Base-by-base conservation (phyloP, 2,888 invertebrate genomes). In the Drosophila maculinotata region DNA sequence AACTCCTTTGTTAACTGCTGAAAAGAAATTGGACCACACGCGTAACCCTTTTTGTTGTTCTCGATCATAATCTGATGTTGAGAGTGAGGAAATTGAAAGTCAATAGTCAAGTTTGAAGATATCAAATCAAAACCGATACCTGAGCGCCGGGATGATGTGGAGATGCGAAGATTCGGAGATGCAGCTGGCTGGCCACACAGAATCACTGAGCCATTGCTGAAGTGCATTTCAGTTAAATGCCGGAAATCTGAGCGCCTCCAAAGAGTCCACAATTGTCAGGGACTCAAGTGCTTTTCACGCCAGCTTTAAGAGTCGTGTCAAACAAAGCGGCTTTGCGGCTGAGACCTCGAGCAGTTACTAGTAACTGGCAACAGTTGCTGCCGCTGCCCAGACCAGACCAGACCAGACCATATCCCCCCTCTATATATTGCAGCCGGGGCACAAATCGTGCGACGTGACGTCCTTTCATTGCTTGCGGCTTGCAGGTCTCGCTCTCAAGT, bases 281-380 rank as follows among this genome's bases (percentile, higher is more conserved):
- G 57, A 58, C 77, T 79, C 79, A 80, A 80, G 80, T 81, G 81
- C 78, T 73, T 82, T 83, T 80, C 79, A 78, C 84, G 78, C 81
- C 73, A 56, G 57, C 54, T 51, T 17, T 14, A 12, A 68, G 66
- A 64, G 71, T 76, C 52, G 69, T 70, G 70, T 74, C 73, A 74
- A 62, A 80, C 79, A 74, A 84, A 80, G 79, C 78, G 63, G 76
- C 81, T 83, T 76, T 79, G 68, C 71, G 58, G 58, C 64, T 49
- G 42, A 28, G 35, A 41, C 33, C 26, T 12, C 33, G 30, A 20
- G 31, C 28, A 20, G 31, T 31, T 59, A n/a, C n/a, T n/a, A n/a
- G 59, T 23, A 20, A 25, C 23, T 35, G 23, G 30, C 26, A 26
- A 9, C 5, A n/a, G 20, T 7, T 36, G 20, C 39, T 45, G 15